A percentile compares a stretch with the other conserved stretches of the same genome.
These are phyloP conservation scores for Calidris pygmaea DNA, from an alignment of 2,113 vertebrate genomes.

Conservation along the genomic window DNA sequence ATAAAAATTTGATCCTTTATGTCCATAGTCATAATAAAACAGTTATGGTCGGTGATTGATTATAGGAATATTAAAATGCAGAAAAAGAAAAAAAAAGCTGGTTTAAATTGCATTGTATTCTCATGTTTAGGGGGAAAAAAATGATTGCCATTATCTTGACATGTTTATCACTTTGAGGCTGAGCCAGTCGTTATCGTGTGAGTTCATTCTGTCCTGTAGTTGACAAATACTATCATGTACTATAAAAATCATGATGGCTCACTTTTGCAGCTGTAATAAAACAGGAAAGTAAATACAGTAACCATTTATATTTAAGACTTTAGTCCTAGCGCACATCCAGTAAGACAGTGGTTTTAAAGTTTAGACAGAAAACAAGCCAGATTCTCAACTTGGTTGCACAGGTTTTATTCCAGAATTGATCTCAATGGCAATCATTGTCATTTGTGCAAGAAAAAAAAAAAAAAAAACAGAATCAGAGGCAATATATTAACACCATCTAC, in stretches of 20 bases:
- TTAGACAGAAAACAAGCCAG: background rate
- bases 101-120: slow-evolving; percentile 24
- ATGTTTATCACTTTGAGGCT: slow-evolving; percentile 62
- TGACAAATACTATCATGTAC: slow-evolving; percentile 59
- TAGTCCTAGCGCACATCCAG: background rate
- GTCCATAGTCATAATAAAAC: slow-evolving; percentile 58
- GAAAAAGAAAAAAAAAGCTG: background rate
- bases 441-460: background rate
- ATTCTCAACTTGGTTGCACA: background rate
- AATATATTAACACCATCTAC: background rate
- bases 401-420: background rate
- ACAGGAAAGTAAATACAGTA: slow-evolving; percentile 21
- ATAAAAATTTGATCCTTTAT: slow-evolving; percentile 59
- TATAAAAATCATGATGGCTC: slow-evolving; percentile 59
- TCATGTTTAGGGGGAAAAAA: background rate
- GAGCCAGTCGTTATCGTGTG: slow-evolving; percentile 23
- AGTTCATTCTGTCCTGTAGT: slow-evolving; percentile 57
- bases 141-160: slow-evolving; percentile 57
- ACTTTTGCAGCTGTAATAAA: slow-evolving; percentile 55
- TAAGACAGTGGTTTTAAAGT: background rate
- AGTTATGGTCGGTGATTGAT: slow-evolving; percentile 36
- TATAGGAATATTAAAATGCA: slow-evolving; percentile 56
- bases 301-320: slow-evolving; percentile 35
- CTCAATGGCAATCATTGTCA: background rate
- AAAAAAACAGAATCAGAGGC: background rate